Base-by-base conservation (phyloP, 30 jellyfish, hydroid and myxozoan genomes). In the Cassiopea andromeda region DNA sequence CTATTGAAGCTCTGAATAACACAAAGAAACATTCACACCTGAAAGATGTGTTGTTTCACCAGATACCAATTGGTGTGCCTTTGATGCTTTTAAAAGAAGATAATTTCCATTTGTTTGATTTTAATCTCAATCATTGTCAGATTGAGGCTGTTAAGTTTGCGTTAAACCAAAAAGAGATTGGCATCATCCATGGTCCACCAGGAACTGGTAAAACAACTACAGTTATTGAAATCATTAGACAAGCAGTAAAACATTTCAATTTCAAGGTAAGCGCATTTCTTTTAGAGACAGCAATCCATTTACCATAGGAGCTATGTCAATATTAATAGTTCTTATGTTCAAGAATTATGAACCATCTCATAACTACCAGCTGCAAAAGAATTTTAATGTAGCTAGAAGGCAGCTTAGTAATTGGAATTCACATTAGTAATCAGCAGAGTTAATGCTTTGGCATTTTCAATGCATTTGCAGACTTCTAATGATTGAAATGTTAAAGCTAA, bases 141-240 rank as follows among this genome's bases (percentile, higher is more conserved):
- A 68, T 76, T 45, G 95, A 92, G 58, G 97, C 98, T 15, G 98
- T 96, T 14, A 67, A 81, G 43, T 96, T 96, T 92, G 99, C 97
- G 6, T 71, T 96, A 91, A 81, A 80, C 66, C 95, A 89, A 71
- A 77, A 87, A 48, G 93, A 91, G 83, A 50, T 96, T 43, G 95
- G 91, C 0, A 88, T 96, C 48, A 92, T 96, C 50, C 99, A 96
- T 83, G 99, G 99, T 1, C 99, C 99, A 67, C 99, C 99, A 17
- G 99, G 99, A 67, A 96, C 99, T 18, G 99, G 99, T 10, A 96
- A 96, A 85, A 96, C 97, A 15, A 96, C 99, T 16, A 96, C 99
- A 1, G 92, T 96, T 1, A 92, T 96, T 15, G 99, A 96, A 68
- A 81, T 92, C 59, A 96, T 96, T 46, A 60, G 73, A 44, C 99